A percentile compares a stretch with the other conserved stretches of the same genome.
These are phyloP conservation scores for Aplysina aerophoba DNA, from an alignment of 37 sponge, comb jelly and placozoan species.

Conservation along the genomic window DNA sequence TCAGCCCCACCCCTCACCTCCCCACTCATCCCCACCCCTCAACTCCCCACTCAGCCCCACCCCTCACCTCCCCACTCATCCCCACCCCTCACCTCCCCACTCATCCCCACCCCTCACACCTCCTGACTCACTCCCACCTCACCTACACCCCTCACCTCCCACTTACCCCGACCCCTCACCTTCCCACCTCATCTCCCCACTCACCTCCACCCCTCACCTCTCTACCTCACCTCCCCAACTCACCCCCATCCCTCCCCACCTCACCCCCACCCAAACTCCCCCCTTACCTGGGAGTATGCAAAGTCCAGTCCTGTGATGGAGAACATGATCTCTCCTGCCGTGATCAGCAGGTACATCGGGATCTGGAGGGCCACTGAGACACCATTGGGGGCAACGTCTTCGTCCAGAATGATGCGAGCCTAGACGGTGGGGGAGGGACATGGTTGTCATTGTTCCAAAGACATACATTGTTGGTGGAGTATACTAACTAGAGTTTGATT, in stretches of 20 bases:
- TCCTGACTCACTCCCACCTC: no score
- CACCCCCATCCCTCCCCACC: not conserved
- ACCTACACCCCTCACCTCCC: no score
- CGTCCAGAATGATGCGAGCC: slow-evolving; percentile 24
- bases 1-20: no score
- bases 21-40: no score
- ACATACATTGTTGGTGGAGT: not conserved
- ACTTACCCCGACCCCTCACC: no score
- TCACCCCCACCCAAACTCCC: not conserved
- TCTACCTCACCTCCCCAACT: not conserved
- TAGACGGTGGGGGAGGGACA: not conserved
- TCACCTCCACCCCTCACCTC: not conserved
- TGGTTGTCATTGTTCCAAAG: not conserved
- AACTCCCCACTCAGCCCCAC: no score
- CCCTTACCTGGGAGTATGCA: slow-evolving; percentile 93
- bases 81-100: no score
- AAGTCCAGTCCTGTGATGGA: slow-evolving; percentile 98
- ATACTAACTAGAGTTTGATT: not conserved
- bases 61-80: no score
- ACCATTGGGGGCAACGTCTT: slow-evolving; percentile 65
- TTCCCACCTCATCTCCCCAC: not conserved
- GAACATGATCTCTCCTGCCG: slow-evolving; percentile 98
- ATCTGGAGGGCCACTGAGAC: slow-evolving; percentile 87
- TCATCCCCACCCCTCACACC: no score
- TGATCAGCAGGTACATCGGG: slow-evolving; percentile 96